A percentile compares a stretch with the other conserved stretches of the same genome.
phyloP scores from a whole-genome alignment of 2,113 vertebrate species.

The Pardalotus punctatus region DNA sequence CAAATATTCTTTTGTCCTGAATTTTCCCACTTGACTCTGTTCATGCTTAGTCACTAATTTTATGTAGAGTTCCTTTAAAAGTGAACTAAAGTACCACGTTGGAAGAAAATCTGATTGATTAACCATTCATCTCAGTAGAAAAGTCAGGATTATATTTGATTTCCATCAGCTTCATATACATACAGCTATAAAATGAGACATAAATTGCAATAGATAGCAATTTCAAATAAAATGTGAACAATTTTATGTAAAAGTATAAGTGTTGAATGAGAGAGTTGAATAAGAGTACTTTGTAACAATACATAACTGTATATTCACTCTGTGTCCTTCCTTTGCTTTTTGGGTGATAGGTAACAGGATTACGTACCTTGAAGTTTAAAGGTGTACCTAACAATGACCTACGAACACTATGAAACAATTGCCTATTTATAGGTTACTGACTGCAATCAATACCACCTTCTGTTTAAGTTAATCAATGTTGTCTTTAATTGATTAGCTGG shows the following conservation, averaged over 20 bases:
- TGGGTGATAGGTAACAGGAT: background rate
- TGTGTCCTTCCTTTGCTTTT: background rate
- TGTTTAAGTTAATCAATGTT: slow-evolving; percentile 73
- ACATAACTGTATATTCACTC: background rate
- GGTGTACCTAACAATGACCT: slow-evolving; percentile 62
- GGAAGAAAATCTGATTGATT: slow-evolving; percentile 51
- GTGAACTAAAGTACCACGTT: background rate
- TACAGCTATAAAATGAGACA: background rate
- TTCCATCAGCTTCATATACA: background rate
- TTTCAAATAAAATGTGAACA: background rate
- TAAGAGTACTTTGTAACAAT: background rate
- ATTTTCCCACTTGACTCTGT: slow-evolving; percentile 16
- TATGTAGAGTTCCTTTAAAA: slow-evolving; percentile 22
- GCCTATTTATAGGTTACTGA: slow-evolving; percentile 64
- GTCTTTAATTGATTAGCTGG: slow-evolving; percentile 69
- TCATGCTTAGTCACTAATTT: slow-evolving; percentile 36
- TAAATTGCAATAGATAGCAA: background rate
- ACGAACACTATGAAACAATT: slow-evolving; percentile 42
- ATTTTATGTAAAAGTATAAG: background rate
- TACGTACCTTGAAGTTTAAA: slow-evolving; percentile 50
- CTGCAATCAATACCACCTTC: slow-evolving; percentile 68
- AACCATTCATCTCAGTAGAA: slow-evolving; percentile 48
- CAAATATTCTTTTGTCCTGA: background rate
- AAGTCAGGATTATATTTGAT: slow-evolving; percentile 8
- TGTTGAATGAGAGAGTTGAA: background rate